phyloP scores from a whole-genome alignment of 2,113 vertebrate genomes.

The Cyanistes caeruleus region DNA sequence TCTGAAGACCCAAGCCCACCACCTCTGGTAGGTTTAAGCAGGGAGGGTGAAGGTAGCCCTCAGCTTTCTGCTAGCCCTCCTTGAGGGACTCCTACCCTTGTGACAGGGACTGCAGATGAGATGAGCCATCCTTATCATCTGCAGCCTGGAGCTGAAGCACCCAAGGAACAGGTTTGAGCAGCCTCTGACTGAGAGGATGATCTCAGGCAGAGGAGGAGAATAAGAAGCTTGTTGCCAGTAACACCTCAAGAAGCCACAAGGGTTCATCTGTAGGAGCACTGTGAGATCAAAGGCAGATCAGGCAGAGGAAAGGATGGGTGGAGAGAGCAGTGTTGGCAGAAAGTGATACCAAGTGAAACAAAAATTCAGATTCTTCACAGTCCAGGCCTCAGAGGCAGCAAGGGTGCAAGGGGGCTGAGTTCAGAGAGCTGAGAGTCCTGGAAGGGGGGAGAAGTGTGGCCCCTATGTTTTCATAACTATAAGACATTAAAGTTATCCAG shows the following conservation, averaged over 20 bases:
- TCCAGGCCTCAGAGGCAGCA: fast-evolving
- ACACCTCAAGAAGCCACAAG: not conserved
- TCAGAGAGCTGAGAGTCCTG: not conserved
- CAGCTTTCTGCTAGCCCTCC: not conserved
- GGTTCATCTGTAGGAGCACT: not conserved
- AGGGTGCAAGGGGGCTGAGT: not conserved
- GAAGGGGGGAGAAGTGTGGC: not conserved
- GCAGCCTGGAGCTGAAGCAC: not conserved
- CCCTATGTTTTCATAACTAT: not conserved
- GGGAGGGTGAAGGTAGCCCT: not conserved
- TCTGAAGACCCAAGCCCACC: not conserved
- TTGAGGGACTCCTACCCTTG: not conserved
- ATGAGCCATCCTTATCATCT: not conserved
- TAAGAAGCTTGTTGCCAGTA: not conserved
- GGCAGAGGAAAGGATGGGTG: not conserved
- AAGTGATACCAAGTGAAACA: not conserved
- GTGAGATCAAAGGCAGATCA: not conserved
- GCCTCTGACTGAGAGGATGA: not conserved
- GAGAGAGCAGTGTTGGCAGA: not conserved
- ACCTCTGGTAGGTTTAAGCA: not conserved
- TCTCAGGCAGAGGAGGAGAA: not conserved
- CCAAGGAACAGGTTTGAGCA: not conserved
- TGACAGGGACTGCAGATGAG: not conserved
- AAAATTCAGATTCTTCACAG: not conserved
- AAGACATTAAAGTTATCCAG: not conserved